These are phyloP conservation scores for Lordiphosa mommai DNA, from an alignment of 1,140 invertebrate species.

Conservation along the genomic window DNA sequence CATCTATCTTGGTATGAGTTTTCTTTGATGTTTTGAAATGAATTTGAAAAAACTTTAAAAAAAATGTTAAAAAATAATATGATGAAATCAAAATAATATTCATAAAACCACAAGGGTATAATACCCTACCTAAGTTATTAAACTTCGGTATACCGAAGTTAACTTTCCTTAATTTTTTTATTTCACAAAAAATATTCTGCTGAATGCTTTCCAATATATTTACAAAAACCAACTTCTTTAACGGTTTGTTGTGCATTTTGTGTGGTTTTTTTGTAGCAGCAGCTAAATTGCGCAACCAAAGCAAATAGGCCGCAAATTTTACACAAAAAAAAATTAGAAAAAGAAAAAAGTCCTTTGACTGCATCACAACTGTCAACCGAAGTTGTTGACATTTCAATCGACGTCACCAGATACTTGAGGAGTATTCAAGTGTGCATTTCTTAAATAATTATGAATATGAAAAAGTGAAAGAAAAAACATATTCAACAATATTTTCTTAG, in stretches of 20 bases:
- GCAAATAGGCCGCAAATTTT: constrained; percentile 4
- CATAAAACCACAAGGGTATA: too few relatives aligned
- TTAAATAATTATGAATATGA: constrained; percentile 74
- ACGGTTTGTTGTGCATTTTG: constrained; percentile 37
- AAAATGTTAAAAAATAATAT: too few relatives aligned
- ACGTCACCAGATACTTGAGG: constrained; percentile 39
- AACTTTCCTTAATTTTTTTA: constrained; percentile 1
- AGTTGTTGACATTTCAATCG: constrained; percentile 66
- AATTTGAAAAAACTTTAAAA: too few relatives aligned
- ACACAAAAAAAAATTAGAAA: neutral
- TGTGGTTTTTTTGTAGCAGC: neutral
- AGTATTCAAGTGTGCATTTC: constrained; percentile 70
- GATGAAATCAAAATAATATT: too few relatives aligned
- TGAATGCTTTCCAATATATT: neutral
- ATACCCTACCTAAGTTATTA: too few relatives aligned
- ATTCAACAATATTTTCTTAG: constrained; percentile 45
- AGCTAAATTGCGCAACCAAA: constrained; percentile 18
- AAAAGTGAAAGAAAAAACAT: constrained; percentile 4
- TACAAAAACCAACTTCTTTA: neutral
- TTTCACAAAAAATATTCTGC: neutral
- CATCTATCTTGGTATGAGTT: too few relatives aligned
- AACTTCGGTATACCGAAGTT: too few relatives aligned
- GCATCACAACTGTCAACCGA: constrained; percentile 47
- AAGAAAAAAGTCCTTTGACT: neutral
- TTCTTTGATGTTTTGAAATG: too few relatives aligned